A percentile compares a stretch with the other conserved stretches of the same genome.
These are phyloP conservation scores for Sebastes oblongus DNA, from an alignment of 2,797 vertebrate genomes.

Conservation along the genomic window DNA sequence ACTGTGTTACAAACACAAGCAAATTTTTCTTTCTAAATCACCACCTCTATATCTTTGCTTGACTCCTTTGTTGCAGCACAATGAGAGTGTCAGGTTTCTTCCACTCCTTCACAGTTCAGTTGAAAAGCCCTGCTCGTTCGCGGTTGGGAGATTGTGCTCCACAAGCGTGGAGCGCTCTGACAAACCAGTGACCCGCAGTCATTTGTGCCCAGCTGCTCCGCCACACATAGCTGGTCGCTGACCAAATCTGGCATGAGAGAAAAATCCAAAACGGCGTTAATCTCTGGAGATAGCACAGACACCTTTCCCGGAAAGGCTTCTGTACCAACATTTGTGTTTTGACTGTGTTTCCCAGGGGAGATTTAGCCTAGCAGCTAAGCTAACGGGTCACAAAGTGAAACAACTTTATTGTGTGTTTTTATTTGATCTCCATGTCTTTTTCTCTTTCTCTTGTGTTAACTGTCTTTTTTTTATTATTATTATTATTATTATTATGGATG, in stretches of 20 bases:
- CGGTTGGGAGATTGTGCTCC: conserved; percentile 32
- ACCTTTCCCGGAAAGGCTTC: conserved; percentile 21
- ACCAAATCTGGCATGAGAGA: conserved; percentile 33
- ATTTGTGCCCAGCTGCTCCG: conserved; percentile 46
- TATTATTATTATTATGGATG: conserved; percentile 35
- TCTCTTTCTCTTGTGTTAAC: conserved; percentile 55
- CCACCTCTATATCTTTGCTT: conserved; percentile 7
- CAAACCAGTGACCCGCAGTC: conserved; percentile 49
- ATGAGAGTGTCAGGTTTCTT: conserved; percentile 60
- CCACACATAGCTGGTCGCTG: conserved; percentile 48
- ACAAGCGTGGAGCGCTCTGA: conserved; percentile 39
- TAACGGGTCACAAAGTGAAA: conserved; percentile 25
- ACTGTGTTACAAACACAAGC: conserved; percentile 48
- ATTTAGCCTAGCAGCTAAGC: conserved; percentile 32
- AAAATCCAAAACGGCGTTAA: background rate
- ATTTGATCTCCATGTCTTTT: conserved; percentile 48
- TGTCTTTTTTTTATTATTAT: conserved; percentile 33
- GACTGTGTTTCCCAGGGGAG: conserved; percentile 54
- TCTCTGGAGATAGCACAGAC: conserved; percentile 27
- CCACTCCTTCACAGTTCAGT: conserved; percentile 54
- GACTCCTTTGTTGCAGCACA: conserved; percentile 53
- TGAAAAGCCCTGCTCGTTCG: conserved; percentile 42
- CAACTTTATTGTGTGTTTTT: conserved; percentile 32
- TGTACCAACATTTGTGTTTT: conserved; percentile 54
- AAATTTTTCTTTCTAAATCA: background rate